Percentiles rank a stretch among this genome's conserved stretches.
Conservation (phyloP, 2,888 invertebrate species). For the Andrena marginata region DNA sequence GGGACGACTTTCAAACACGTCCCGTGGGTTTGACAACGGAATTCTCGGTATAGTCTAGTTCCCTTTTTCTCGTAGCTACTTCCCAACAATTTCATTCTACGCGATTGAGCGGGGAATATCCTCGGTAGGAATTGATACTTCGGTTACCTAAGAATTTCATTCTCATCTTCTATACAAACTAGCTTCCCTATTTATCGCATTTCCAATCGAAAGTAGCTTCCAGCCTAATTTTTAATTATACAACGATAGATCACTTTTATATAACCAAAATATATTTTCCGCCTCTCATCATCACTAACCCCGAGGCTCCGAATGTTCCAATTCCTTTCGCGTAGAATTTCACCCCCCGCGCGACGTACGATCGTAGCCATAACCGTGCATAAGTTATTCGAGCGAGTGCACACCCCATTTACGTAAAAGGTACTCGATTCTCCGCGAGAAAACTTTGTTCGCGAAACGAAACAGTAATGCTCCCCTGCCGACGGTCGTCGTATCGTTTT, state of each 20-base stretch:
- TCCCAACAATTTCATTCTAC: not conserved
- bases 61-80: not conserved
- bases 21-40: not conserved
- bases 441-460: not conserved
- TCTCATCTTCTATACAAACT: too few relatives aligned
- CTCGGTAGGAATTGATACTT: too few relatives aligned
- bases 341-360: not conserved
- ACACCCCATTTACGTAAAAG: not conserved
- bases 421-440: not conserved
- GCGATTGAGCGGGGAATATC: too few relatives aligned
- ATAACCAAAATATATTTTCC: too few relatives aligned
- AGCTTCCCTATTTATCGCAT: too few relatives aligned
- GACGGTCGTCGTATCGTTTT: constrained; percentile 50
- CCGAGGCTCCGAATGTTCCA: not conserved
- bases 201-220: too few relatives aligned
- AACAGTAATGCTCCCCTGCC: constrained; percentile 36
- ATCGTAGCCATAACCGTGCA: not conserved
- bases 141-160: too few relatives aligned
- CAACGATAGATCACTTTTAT: too few relatives aligned
- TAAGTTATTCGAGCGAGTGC: not conserved
- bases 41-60: not conserved
- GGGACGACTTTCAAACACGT: not conserved
- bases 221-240: too few relatives aligned
- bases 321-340: not conserved
- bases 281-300: too few relatives aligned